Evolutionary conservation across 2,113 vertebrate genomes (phyloP), one percentile per base, ranked within the genome.

Genomic region (Antigone vipio): DNA sequence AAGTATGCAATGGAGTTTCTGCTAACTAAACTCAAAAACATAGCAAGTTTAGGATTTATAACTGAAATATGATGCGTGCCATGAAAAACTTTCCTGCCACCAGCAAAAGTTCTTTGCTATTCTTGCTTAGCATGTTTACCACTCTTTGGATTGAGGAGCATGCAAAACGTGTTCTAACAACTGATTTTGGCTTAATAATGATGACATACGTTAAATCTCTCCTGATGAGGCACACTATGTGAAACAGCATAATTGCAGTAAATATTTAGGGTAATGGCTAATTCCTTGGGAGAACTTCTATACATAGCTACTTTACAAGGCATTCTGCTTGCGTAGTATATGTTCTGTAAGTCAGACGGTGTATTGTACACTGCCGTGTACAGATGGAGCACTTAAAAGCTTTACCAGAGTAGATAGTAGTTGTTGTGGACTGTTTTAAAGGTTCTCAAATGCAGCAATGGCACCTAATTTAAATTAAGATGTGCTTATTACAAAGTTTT

Each of bases 1-100:
- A 99, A 98, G 99, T 99, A 98, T 92, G 98, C 91, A 78, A 89
- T 79, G 79, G 69, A 55, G 22, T 69, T 89, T 72, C 38, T 87
- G 49, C 45, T 71, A 18, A 32, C 47, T 88, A 1, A 1, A 0
- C 20, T 84, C 50, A n/a, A 77, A 86, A 71, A 15, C 44, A 35
- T 32, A 91, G 21, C 21, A 0, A 69, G 64, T 80, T 93, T 67
- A 67, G 55, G 44, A 53, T 80, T 89, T 82, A 6, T 47, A 44
- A 35, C 15, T 89, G 50, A 30, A 80, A 71, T 68, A 14, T 3
- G 4, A 45, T 30, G 12, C 40, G 27, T 47, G 14, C 45, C 9
- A 6, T 62, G 20, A 68, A 79, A 77, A 95, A 23, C 34, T 75
- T 15, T 74, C 17, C 21, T 11, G 23, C 12, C 34, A 4, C 4